These are phyloP conservation scores for Drosophila sp. DNA, from an alignment of 1,140 invertebrate genomes.

Conservation along the genomic window DNA sequence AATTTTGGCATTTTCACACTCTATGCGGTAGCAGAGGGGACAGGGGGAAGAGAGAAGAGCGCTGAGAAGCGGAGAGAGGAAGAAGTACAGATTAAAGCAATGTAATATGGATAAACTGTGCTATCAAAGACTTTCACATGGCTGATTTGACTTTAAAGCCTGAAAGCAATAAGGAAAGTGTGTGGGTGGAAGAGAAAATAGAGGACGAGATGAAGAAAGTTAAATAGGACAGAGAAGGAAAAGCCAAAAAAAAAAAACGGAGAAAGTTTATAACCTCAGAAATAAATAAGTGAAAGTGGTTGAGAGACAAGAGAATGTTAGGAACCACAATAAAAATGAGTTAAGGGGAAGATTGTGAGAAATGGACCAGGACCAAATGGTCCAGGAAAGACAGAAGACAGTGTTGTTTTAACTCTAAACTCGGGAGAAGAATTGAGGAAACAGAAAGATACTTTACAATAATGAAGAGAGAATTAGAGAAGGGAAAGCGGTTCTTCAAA, in stretches of 20 bases:
- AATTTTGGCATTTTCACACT: slow-evolving; percentile 80
- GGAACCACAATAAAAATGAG: neutral
- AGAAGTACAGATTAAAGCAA: slow-evolving; percentile 30
- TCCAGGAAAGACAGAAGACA: neutral
- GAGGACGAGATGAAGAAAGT: neutral
- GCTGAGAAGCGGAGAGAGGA: neutral
- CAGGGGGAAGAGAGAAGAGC: neutral
- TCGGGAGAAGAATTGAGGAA: too few relatives aligned
- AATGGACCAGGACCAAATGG: too few relatives aligned
- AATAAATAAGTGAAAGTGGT: neutral
- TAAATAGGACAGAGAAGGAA: neutral
- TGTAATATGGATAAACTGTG: slow-evolving; percentile 43
- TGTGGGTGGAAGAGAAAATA: neutral
- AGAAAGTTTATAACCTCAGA: neutral
- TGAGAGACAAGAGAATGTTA: neutral
- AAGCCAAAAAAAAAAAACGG: neutral
- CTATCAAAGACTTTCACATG: slow-evolving; percentile 48
- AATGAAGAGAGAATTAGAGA: neutral
- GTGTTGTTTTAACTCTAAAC: neutral
- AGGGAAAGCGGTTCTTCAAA: too few relatives aligned
- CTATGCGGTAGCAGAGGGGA: slow-evolving; percentile 44
- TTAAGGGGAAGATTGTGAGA: neutral
- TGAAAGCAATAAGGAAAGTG: neutral
- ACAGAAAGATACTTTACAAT: neutral
- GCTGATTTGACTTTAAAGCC: slow-evolving; percentile 30